Conservation (phyloP, 2,888 invertebrate species). For the Neoaliturus tenellus region DNA sequence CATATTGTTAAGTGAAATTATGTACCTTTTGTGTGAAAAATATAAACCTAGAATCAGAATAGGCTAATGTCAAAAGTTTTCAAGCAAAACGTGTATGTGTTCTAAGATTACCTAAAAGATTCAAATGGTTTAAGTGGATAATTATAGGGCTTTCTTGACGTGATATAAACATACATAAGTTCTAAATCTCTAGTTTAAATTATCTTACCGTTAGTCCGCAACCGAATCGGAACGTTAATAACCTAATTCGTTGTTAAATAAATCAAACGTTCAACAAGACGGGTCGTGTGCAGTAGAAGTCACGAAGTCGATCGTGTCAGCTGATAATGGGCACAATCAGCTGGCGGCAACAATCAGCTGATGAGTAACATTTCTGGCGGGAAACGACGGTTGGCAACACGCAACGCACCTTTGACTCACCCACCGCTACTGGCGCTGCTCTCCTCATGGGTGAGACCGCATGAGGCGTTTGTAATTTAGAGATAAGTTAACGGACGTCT, state of each 20-base stretch:
- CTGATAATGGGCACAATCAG: conserved; percentile 6
- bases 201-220: background rate
- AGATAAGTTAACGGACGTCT: background rate
- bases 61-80: no score
- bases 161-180: no score
- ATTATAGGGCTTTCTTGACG: no score
- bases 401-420: background rate
- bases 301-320: conserved; percentile 16
- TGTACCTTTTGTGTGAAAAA: no score
- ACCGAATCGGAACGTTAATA: background rate
- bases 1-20: no score
- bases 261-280: background rate
- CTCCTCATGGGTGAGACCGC: no score
- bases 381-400: background rate
- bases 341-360: conserved; percentile 4
- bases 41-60: no score
- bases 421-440: background rate
- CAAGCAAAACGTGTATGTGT: no score
- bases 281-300: background rate
- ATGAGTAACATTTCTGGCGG: conserved; percentile 4
- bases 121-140: no score
- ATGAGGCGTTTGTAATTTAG: background rate
- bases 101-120: no score
- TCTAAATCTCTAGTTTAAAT: background rate
- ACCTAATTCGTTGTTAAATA: background rate